Base-by-base conservation (phyloP, 2,888 invertebrate species). In the Drosophila nr. perissopoda region DNA sequence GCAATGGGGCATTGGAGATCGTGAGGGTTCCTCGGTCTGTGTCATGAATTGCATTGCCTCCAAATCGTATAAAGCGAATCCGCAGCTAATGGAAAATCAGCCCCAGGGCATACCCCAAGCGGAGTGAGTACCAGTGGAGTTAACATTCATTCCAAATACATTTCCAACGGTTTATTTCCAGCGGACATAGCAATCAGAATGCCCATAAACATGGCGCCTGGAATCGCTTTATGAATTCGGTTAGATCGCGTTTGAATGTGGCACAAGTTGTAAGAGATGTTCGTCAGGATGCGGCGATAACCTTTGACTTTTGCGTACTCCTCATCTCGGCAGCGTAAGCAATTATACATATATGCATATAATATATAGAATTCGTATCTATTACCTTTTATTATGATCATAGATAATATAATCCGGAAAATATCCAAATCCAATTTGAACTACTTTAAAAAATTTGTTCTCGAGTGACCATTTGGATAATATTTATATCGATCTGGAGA, bases 251-350 rank as follows among this genome's bases (percentile, higher is more conserved):
- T 48, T 93, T 95, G n/a, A 96, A 96, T 75, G 95, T 96, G 1
- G 95, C 95, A 0, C 95, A 96, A 92, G 96, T 97, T 0, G 95
- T 97, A 1, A 95, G 95, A 80, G 94, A 94, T 71, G 96, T 97
- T 0, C 94, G 94, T 77, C 92, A 94, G n/a, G 95, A 95, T 84
- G 96, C 96, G 2, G 92, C 94, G 0, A 94, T 97, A 31, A 97
- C 96, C 0, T 97, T 97, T 92, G 97, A 97, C 93, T 97, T 96
- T 93, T 91, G 96, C 60, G 94, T 96, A 86, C 93, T 97, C 27
- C 93, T 96, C 7, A 92, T 96, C 7, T 95, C 96, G 1, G 96
- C 97, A 3, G 96, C 96, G 94, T 96, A 93, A 90, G 91, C 69
- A 27, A 33, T 4, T 11, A 33, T 11, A 33, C 33, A 11, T 4